These are phyloP conservation scores for Kobus ellipsiprymnus DNA, from an alignment of 2,113 vertebrate genomes.

Conservation along the genomic window DNA sequence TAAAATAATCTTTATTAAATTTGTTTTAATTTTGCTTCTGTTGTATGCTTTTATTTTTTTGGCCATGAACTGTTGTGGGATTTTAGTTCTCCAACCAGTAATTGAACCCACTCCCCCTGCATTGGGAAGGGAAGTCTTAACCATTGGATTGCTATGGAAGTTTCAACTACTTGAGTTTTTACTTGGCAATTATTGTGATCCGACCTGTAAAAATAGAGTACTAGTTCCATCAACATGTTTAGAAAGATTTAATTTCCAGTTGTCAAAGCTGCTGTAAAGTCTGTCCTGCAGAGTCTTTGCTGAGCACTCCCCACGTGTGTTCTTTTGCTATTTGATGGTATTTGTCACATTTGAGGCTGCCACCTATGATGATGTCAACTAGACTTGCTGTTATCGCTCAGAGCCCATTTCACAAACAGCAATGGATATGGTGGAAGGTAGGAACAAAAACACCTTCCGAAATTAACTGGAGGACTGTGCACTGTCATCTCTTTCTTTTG, in stretches of 20 bases:
- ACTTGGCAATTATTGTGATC: neutral
- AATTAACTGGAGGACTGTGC: neutral
- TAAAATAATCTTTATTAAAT: neutral
- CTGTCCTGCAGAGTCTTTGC: neutral
- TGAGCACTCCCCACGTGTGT: rapidly evolving
- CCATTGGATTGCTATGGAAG: neutral
- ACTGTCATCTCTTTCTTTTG: neutral
- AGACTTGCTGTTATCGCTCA: neutral
- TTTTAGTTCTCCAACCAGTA: neutral
- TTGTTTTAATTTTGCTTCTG: neutral
- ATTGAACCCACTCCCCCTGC: neutral
- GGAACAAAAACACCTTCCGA: neutral
- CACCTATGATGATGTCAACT: neutral
- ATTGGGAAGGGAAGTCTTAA: neutral
- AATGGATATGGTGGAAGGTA: neutral
- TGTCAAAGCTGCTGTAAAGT: neutral
- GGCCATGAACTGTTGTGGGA: neutral
- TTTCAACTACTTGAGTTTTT: neutral
- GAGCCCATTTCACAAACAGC: neutral
- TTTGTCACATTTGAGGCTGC: neutral
- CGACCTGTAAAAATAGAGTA: neutral
- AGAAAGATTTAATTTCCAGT: neutral
- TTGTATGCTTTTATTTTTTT: neutral
- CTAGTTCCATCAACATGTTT: neutral
- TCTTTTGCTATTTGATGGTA: neutral